A percentile compares a stretch with the other conserved stretches of the same genome.
phyloP scores from a whole-genome alignment of 2,888 invertebrate genomes.

The Lycocerus yunnanus region DNA sequence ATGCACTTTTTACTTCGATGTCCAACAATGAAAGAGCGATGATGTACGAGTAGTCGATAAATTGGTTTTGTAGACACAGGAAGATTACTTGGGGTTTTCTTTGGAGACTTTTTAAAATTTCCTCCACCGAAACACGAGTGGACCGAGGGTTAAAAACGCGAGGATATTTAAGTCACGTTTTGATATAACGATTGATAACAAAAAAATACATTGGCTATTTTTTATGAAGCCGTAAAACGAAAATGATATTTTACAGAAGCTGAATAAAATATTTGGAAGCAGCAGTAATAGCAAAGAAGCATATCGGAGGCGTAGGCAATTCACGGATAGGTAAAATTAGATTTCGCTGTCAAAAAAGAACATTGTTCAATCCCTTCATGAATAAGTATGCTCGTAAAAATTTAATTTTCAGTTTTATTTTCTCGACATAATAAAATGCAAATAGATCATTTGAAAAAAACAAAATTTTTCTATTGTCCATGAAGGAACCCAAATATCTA shows the following conservation, averaged over 20 bases:
- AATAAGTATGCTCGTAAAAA: slow-evolving; percentile 20
- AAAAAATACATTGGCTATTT: slow-evolving; percentile 45
- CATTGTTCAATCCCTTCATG: slow-evolving; percentile 18
- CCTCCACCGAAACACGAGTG: slow-evolving; percentile 1
- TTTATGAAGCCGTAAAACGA: slow-evolving; percentile 44
- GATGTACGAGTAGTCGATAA: slow-evolving; percentile 15
- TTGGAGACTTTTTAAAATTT: slow-evolving; percentile 12
- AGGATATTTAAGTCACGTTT: slow-evolving; percentile 46
- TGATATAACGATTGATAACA: slow-evolving; percentile 49
- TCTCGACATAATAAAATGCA: not conserved
- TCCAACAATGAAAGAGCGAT: slow-evolving; percentile 28
- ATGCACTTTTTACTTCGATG: slow-evolving; percentile 9
- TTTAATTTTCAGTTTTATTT: slow-evolving; percentile 16
- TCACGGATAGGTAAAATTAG: slow-evolving; percentile 23
- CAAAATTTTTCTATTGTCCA: not conserved
- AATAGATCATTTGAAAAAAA: not conserved
- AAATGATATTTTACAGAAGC: slow-evolving; percentile 38
- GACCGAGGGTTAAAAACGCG: not conserved
- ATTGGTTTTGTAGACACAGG: slow-evolving; percentile 4
- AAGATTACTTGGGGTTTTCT: slow-evolving; percentile 13
- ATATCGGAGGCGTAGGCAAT: slow-evolving; percentile 9
- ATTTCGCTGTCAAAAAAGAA: slow-evolving; percentile 17
- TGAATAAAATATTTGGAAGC: slow-evolving; percentile 41
- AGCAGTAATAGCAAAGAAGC: not conserved
- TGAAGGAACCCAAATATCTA: not conserved